phyloP scores from a whole-genome alignment of 2,888 invertebrate genomes.

The Biston stratarius region DNA sequence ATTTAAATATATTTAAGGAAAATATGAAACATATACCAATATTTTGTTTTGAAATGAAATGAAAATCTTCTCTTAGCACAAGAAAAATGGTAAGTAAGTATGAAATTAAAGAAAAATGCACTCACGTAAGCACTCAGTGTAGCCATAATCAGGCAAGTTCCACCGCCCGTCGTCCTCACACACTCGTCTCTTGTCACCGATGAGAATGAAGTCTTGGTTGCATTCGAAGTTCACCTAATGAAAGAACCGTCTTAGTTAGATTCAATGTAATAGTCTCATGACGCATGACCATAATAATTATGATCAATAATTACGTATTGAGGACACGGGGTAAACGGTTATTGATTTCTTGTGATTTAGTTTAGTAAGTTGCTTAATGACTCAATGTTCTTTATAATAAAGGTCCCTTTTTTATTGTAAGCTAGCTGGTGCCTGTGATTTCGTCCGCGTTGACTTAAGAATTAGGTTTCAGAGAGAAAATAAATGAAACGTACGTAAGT shows the following conservation, averaged over 20 bases:
- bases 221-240: slow-evolving; percentile 94
- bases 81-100: background rate
- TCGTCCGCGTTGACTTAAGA: no score
- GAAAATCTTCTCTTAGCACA: no score
- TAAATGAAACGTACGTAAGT: no score
- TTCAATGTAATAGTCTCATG: slow-evolving; percentile 13
- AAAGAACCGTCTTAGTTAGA: slow-evolving; percentile 28
- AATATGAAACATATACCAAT: no score
- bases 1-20: no score
- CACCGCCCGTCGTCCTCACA: slow-evolving; percentile 93
- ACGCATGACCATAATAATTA: slow-evolving; percentile 6
- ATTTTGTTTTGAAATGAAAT: no score
- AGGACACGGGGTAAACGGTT: background rate
- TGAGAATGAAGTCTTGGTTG: slow-evolving; percentile 94
- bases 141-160: slow-evolving; percentile 94
- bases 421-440: no score
- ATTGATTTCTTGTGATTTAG: no score
- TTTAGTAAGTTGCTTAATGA: no score
- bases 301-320: background rate
- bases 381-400: no score
- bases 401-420: no score
- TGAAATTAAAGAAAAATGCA: slow-evolving; percentile 54
- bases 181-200: slow-evolving; percentile 93
- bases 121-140: slow-evolving; percentile 97
- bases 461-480: no score